Conservation (phyloP, 2,888 invertebrate species). For the Cordilura impudica region DNA sequence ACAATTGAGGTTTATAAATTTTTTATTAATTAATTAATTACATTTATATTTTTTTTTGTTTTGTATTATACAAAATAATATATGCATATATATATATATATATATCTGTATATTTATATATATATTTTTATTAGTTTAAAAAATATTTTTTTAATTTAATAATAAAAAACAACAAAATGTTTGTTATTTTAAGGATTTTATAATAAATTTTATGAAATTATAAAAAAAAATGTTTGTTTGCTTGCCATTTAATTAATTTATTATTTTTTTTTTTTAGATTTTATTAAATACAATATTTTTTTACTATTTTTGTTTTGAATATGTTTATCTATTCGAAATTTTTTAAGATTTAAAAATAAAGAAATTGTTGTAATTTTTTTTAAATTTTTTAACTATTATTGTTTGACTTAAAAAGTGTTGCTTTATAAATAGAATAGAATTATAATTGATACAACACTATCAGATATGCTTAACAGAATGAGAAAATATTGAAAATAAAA, state of each 20-base stretch:
- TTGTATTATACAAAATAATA: conserved; percentile 55
- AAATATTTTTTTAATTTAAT: conserved; percentile 23
- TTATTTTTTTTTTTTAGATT: background rate
- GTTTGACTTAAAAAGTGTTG: conserved; percentile 15
- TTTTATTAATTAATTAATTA: conserved; percentile 45
- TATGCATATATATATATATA: conserved; percentile 34
- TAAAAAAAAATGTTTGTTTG: conserved; percentile 17
- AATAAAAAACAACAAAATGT: conserved; percentile 46
- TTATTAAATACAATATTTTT: conserved; percentile 38
- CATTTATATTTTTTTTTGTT: conserved; percentile 30
- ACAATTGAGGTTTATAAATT: conserved; percentile 66
- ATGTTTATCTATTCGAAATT: conserved; percentile 35
- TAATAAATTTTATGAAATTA: conserved; percentile 24
- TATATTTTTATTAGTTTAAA: conserved; percentile 27
- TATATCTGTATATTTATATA: too few species aligned
- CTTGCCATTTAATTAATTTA: conserved; percentile 38
- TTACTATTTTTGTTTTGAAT: conserved; percentile 32
- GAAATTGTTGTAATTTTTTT: background rate
- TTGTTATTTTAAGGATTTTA: conserved; percentile 32
- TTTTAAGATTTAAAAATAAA: conserved; percentile 15
- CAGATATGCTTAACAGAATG: conserved; percentile 1
- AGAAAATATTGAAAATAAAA: background rate
- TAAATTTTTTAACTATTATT: conserved; percentile 7
- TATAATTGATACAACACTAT: conserved; percentile 2
- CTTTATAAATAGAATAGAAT: background rate